Evolutionary conservation across 2,113 vertebrate genomes (phyloP).

Genomic region (Blennius ocellaris): DNA sequence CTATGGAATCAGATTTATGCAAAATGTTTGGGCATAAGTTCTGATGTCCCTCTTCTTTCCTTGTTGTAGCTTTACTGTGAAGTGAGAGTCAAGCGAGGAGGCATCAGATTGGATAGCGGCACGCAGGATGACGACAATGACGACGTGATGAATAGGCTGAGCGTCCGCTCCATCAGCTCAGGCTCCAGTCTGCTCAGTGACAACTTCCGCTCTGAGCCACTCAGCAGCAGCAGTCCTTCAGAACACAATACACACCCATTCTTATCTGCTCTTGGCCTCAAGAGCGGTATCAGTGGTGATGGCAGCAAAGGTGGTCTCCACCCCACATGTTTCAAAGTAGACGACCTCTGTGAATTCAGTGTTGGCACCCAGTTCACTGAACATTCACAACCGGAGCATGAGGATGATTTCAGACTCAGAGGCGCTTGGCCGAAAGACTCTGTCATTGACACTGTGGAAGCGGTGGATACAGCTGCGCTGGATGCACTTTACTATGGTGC

Average conservation of each 20-base stretch:
- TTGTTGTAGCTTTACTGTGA: conserved; percentile 91
- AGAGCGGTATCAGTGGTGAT: conserved; percentile 14
- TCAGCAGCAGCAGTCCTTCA: conserved; percentile 69
- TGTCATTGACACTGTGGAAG: conserved; percentile 21
- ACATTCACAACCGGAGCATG: conserved; percentile 20
- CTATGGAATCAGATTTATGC: too few species aligned
- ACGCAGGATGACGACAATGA: conserved; percentile 60
- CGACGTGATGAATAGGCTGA: conserved; percentile 62
- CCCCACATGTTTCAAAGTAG: conserved; percentile 28
- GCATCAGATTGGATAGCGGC: conserved; percentile 65
- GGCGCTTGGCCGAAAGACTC: conserved; percentile 44
- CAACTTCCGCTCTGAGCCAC: conserved; percentile 66
- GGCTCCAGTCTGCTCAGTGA: conserved; percentile 77
- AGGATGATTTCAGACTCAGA: conserved; percentile 35
- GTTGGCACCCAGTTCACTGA: conserved; percentile 18
- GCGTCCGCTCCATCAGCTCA: conserved; percentile 75
- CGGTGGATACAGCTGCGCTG: conserved; percentile 58
- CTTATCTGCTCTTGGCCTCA: conserved; percentile 36
- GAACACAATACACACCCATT: conserved; percentile 49
- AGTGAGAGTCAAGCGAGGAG: conserved; percentile 88
- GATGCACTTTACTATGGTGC: conserved; percentile 58
- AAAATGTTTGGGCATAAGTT: not conserved
- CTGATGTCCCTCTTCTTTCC: conserved; percentile 9
- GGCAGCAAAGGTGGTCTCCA: conserved; percentile 12
- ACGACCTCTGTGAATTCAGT: conserved; percentile 31